Conservation (phyloP, 2,113 vertebrate species). For the Ochotona princeps region DNA sequence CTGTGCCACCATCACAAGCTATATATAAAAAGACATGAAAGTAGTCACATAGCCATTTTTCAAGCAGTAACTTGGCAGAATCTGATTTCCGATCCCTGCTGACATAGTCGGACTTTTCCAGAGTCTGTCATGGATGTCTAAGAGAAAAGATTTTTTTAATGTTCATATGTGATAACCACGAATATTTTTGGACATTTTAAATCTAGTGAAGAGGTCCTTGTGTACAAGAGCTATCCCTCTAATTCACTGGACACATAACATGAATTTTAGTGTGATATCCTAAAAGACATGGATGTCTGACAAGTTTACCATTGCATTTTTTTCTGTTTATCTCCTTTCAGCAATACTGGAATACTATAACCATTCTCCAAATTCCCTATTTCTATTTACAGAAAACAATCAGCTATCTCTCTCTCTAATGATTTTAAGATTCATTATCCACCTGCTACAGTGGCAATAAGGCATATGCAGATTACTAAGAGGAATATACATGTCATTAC, state of each 20-base stretch:
- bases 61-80: not conserved
- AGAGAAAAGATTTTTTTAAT: not conserved
- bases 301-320: not conserved
- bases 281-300: not conserved
- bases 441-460: not conserved
- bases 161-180: not conserved
- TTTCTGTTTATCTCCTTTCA: too few relatives aligned
- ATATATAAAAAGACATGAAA: not conserved
- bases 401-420: too few relatives aligned
- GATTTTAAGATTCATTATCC: not conserved
- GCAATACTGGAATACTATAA: too few relatives aligned
- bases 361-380: too few relatives aligned
- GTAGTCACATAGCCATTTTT: not conserved
- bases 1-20: not conserved
- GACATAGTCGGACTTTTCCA: conserved; percentile 28
- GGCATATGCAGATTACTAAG: conserved; percentile 10
- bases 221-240: not conserved
- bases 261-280: not conserved
- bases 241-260: not conserved
- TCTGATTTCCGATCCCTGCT: not conserved
- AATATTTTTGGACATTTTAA: not conserved
- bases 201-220: not conserved
- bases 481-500: conserved; percentile 62
- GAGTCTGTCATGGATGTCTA: not conserved
- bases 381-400: too few relatives aligned